Evolutionary conservation across 2,888 invertebrate species (phyloP), one percentile per base, ranked within the genome.

Genomic region (Globia sparganii): DNA sequence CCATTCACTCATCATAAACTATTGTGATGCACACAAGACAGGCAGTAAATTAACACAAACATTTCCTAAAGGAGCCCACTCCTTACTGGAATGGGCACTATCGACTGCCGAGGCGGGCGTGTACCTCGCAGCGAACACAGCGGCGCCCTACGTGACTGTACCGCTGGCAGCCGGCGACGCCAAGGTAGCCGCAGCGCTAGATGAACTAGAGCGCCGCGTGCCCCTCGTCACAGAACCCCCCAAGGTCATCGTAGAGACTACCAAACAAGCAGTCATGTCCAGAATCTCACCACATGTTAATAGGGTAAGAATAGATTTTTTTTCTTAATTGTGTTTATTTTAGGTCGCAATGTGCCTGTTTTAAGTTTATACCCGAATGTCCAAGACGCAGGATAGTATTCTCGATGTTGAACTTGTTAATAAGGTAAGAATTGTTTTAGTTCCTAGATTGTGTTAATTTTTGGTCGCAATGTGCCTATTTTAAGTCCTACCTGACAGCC

Each of bases 151-250:
- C 84, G 97, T 97, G 25, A 94, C 95, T 0, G 90, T 92, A 0
- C 96, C 95, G 0, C 88, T 96, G 0, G 94, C 93, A 86, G 97
- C 88, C 75, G 97, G 98, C 13, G 98, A 98, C 92, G 97, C 97
- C 73, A 97, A 95, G 58, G 91, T 98, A n/a, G 97, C 98, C 65
- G 97, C 97, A 71, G 98, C 97, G 59, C 96, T 98, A 61, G 97
- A 97, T 78, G 97, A 97, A 87, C 95, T 98, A 69, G 98, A 98
- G 91, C 96, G 97, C 75, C 97, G 97, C 83, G 97, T 98, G 9
- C 98, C 98, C 0, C 95, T 98, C 15, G 97, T 98, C 68, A 97
- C 97, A 71, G 97, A 98, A 86, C 97, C 97, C 69, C 98, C 98
- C 0, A 97, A 97, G 86, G 97, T 97, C 85, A 96, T 96, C 25